Base-by-base conservation (phyloP, 30 jellyfish, hydroid and myxozoan genomes). In the Pelagia noctiluca region DNA sequence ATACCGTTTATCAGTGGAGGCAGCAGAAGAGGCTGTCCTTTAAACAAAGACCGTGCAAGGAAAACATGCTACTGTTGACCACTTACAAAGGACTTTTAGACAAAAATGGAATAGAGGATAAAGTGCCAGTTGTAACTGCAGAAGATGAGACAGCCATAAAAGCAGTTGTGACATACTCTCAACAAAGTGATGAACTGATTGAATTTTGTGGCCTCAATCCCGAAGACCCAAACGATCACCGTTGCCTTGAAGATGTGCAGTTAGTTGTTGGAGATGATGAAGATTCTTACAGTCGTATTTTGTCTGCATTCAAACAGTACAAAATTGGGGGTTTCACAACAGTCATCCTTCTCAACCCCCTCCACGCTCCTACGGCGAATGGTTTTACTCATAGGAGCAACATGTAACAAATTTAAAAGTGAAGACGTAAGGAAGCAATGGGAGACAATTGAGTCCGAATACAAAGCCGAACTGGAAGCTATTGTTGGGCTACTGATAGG, bases 101-200 rank as follows among this genome's bases (percentile, higher is more conserved):
- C n/a, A n/a, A n/a, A n/a, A n/a, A n/a, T n/a, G n/a, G n/a, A n/a
- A n/a, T n/a, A n/a, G n/a, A n/a, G n/a, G n/a, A n/a, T n/a, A n/a
- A n/a, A 3, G 63, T 63, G 46, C 76, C 76, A 63, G 18, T 24
- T 24, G n/a, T 63, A 31, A 30, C 31, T 0, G 76, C 76, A 63
- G 76, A 63, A 63, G 76, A 63, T 13, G 76, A 63, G 31, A 63
- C 76, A 21, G 76, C 76, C 28, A 30, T 63, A 30, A 30, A 63
- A 38, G n/a, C 23, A 63, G 76, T 18, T 21, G 28, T 63, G 16
- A 38, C 28, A 38, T 63, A 63, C 76, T 21, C n/a, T 30, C 76
- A 63, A 31, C n/a, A 31, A 22, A 38, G 3, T 24, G 76, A 63
- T 1, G 31, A 25, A 63, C 35, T 63, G 76, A 5, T 30, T 22